A percentile compares a stretch with the other conserved stretches of the same genome.
Conservation (phyloP, 2,888 invertebrate species). For the Acanthoscelides obtectus region DNA sequence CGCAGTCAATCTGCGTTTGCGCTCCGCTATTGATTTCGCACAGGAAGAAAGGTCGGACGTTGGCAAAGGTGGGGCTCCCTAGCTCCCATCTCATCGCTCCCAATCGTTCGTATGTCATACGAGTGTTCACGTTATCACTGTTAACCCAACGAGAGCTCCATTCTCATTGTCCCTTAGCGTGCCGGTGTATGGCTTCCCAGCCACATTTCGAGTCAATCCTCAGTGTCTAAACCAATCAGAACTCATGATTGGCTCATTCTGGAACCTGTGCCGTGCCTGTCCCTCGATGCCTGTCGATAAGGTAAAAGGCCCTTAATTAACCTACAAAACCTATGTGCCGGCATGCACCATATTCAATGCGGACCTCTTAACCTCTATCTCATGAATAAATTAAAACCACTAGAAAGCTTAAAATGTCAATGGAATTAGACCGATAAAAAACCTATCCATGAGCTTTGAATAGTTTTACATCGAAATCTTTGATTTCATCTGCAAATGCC, state of each 20-base stretch:
- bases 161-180: slow-evolving; percentile 5
- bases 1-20: slow-evolving; percentile 34
- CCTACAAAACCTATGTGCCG: not conserved
- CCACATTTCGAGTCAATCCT: slow-evolving; percentile 24
- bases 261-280: slow-evolving; percentile 95
- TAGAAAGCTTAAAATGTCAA: not conserved
- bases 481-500: no score
- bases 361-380: not conserved
- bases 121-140: slow-evolving; percentile 8
- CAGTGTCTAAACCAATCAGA: slow-evolving; percentile 32
- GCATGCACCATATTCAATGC: not conserved
- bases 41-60: slow-evolving; percentile 18
- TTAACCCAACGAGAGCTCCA: slow-evolving; percentile 13
- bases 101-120: slow-evolving; percentile 18
- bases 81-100: slow-evolving; percentile 6
- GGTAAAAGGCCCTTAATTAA: slow-evolving; percentile 51
- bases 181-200: slow-evolving; percentile 35
- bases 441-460: no score
- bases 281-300: slow-evolving; percentile 95
- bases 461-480: no score
- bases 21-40: slow-evolving; percentile 37
- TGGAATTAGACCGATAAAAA: not conserved
- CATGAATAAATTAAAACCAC: not conserved
- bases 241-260: slow-evolving; percentile 94
- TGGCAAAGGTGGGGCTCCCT: slow-evolving; percentile 39